phyloP scores from a whole-genome alignment of 2,113 vertebrate genomes.

The Mustelus asterias region DNA sequence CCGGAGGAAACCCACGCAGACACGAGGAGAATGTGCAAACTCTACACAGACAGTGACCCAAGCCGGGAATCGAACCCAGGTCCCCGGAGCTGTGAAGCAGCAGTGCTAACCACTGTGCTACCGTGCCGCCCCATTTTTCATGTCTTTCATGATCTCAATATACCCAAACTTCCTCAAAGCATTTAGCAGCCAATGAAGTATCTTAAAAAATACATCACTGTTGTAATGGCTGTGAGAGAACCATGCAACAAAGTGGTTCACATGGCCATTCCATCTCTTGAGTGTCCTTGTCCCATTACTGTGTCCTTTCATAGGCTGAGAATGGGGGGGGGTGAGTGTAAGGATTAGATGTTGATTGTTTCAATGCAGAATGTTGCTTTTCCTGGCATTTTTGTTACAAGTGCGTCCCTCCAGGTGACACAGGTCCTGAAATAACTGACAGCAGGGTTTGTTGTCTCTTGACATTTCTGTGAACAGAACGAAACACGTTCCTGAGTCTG shows the following conservation, averaged over 20 bases:
- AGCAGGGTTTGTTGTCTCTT: neutral
- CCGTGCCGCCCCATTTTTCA: too few relatives aligned
- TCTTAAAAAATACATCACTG: neutral
- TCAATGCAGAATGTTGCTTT: neutral
- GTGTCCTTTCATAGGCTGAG: neutral
- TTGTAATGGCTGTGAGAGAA: neutral
- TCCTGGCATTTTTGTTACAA: neutral
- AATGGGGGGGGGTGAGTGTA: neutral
- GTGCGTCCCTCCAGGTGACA: neutral
- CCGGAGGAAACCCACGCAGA: too few relatives aligned
- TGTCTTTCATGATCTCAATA: too few relatives aligned
- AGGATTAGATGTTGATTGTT: neutral
- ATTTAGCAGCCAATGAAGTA: too few relatives aligned
- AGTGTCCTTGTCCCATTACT: neutral
- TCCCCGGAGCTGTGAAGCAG: too few relatives aligned
- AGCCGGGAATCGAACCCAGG: too few relatives aligned
- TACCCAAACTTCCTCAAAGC: too few relatives aligned
- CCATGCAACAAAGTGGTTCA: neutral
- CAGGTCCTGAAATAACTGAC: neutral
- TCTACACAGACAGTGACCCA: too few relatives aligned
- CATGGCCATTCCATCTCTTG: neutral
- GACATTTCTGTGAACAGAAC: neutral
- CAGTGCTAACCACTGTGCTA: too few relatives aligned
- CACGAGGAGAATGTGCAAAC: too few relatives aligned
- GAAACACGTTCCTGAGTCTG: neutral